phyloP scores from a whole-genome alignment of 2,797 vertebrate genomes.

The Botia almorhae region DNA sequence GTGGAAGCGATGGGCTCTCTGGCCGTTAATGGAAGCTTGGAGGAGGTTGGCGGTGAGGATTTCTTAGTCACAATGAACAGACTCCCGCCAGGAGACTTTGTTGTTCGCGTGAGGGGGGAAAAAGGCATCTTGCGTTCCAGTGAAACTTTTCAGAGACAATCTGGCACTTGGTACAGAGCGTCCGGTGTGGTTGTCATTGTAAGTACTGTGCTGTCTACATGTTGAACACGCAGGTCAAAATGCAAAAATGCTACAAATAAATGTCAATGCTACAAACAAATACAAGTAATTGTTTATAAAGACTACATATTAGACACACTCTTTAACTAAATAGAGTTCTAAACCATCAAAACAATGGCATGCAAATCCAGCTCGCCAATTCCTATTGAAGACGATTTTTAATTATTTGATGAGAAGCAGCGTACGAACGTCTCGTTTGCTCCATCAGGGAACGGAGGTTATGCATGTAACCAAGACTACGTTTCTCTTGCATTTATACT shows the following conservation, averaged over 20 bases:
- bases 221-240: neutral
- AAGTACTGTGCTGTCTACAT: slow-evolving; percentile 43
- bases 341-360: too few species aligned
- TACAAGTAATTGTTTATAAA: too few species aligned
- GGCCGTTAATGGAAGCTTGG: slow-evolving; percentile 64
- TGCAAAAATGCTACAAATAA: neutral
- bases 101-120: slow-evolving; percentile 65
- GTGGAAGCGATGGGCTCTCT: slow-evolving; percentile 59
- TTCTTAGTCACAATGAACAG: slow-evolving; percentile 66
- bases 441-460: too few species aligned
- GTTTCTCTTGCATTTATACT: too few species aligned
- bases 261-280: neutral
- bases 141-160: slow-evolving; percentile 70
- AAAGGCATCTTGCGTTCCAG: slow-evolving; percentile 45
- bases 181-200: slow-evolving; percentile 70
- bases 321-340: too few species aligned
- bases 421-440: too few species aligned
- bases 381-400: too few species aligned
- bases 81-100: slow-evolving; percentile 66
- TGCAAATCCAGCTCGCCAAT: too few species aligned
- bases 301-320: too few species aligned
- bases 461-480: too few species aligned
- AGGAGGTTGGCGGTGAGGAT: slow-evolving; percentile 47
- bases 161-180: slow-evolving; percentile 64
- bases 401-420: too few species aligned